Evolutionary conservation across 1,140 invertebrate species (phyloP).

Genomic region (Diachasma alloeum): DNA sequence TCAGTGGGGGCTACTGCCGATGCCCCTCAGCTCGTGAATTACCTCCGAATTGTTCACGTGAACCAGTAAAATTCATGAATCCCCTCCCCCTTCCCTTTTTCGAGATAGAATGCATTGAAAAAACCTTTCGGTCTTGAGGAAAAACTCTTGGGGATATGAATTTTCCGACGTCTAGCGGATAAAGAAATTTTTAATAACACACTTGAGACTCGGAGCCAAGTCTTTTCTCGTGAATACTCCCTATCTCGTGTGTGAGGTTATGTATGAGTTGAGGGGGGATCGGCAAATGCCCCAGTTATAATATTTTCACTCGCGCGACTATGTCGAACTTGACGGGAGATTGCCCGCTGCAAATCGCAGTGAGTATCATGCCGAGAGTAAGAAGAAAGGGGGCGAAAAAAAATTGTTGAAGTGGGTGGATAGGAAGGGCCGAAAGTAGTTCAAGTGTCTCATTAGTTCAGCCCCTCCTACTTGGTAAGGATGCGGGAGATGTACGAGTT

Average conservation of each 20-base stretch:
- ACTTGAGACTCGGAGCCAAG: not conserved
- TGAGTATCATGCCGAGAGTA: constrained; percentile 13
- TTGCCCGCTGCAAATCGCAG: constrained; percentile 21
- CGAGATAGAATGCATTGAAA: not conserved
- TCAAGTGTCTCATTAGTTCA: constrained; percentile 39
- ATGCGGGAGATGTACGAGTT: not conserved
- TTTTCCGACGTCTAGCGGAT: not conserved
- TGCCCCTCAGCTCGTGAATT: not conserved
- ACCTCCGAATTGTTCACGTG: too few relatives aligned
- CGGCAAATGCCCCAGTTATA: constrained; percentile 4
- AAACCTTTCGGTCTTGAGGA: not conserved
- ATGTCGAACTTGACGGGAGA: not conserved
- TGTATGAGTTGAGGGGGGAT: not conserved
- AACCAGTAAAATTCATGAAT: not conserved
- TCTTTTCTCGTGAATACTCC: not conserved
- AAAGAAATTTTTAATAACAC: constrained; percentile 3
- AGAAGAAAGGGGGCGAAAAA: not conserved
- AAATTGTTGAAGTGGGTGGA: constrained; percentile 9
- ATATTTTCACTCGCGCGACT: not conserved
- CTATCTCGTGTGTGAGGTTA: not conserved
- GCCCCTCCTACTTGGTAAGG: not conserved
- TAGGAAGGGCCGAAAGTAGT: constrained; percentile 33
- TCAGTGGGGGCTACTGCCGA: constrained; percentile 9
- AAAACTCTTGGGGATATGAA: not conserved
- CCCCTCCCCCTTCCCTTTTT: not conserved